These are phyloP conservation scores for Guaruba guarouba DNA, from an alignment of 2,113 vertebrate species.

Conservation along the genomic window DNA sequence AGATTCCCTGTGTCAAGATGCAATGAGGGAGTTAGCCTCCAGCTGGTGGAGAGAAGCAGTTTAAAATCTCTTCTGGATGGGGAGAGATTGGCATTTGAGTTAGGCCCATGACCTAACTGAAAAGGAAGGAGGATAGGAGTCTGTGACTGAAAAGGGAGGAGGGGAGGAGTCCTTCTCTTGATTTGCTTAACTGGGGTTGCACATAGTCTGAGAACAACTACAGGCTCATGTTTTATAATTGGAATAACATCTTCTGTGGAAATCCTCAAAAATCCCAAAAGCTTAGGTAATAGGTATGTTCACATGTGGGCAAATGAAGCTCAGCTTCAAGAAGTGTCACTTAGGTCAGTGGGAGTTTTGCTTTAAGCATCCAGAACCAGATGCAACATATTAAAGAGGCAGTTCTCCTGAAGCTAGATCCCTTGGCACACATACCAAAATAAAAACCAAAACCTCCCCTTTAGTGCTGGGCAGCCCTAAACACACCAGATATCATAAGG, in stretches of 20 bases:
- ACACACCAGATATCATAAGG: background rate
- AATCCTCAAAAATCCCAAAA: background rate
- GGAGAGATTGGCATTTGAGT: background rate
- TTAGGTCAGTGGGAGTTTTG: background rate
- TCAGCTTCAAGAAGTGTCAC: background rate
- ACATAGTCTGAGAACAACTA: background rate
- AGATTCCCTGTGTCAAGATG: background rate
- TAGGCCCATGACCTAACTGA: background rate
- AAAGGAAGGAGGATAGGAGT: background rate
- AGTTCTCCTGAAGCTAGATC: background rate
- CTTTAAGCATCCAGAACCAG: background rate
- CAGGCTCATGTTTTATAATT: background rate
- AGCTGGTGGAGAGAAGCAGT: background rate
- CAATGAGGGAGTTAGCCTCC: background rate
- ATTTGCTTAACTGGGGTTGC: background rate
- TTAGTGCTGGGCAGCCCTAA: background rate
- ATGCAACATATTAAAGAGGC: background rate
- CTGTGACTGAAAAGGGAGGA: background rate
- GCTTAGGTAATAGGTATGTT: background rate
- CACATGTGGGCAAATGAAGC: background rate
- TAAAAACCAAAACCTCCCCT: background rate
- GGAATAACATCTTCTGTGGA: background rate
- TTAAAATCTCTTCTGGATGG: background rate
- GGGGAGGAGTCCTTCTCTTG: background rate
- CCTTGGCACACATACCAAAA: background rate